phyloP scores from a whole-genome alignment of 2,113 vertebrate genomes.

The Carassius carassius region DNA sequence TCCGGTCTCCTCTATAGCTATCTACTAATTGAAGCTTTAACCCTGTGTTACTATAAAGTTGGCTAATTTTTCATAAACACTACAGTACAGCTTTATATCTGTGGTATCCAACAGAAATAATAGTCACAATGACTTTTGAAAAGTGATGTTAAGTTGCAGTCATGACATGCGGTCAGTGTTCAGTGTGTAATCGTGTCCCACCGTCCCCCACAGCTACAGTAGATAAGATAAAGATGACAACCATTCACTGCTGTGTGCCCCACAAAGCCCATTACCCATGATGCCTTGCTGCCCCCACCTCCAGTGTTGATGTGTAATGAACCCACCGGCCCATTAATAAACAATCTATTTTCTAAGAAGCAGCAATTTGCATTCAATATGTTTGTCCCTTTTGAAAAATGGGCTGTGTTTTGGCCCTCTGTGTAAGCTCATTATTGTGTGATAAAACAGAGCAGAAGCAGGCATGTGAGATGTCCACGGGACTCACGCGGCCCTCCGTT shows the following conservation, averaged over 20 bases:
- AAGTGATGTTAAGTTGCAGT: too few relatives aligned
- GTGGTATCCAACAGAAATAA: neutral
- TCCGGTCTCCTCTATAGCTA: neutral
- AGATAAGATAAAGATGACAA: conserved; percentile 74
- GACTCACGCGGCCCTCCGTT: conserved; percentile 75
- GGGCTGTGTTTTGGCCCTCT: conserved; percentile 63
- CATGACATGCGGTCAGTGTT: too few relatives aligned
- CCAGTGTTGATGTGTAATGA: conserved; percentile 72
- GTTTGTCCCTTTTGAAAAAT: conserved; percentile 82
- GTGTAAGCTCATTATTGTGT: conserved; percentile 80
- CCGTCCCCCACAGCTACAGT: conserved; percentile 53
- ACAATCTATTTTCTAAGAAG: conserved; percentile 82
- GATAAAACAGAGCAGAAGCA: conserved; percentile 61
- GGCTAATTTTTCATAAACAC: neutral
- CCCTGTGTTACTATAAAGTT: neutral
- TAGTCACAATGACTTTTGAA: too few relatives aligned
- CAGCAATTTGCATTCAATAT: conserved; percentile 82
- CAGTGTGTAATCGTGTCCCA: neutral
- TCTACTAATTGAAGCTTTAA: neutral
- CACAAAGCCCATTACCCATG: conserved; percentile 78
- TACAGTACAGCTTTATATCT: neutral
- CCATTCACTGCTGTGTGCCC: conserved; percentile 75
- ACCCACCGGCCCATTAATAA: conserved; percentile 81
- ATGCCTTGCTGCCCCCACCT: conserved; percentile 64
- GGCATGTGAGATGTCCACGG: conserved; percentile 71